A percentile compares a stretch with the other conserved stretches of the same genome.
phyloP scores from a whole-genome alignment of 92 coral and sea anemone genomes.

The Phymanthus crucifer region DNA sequence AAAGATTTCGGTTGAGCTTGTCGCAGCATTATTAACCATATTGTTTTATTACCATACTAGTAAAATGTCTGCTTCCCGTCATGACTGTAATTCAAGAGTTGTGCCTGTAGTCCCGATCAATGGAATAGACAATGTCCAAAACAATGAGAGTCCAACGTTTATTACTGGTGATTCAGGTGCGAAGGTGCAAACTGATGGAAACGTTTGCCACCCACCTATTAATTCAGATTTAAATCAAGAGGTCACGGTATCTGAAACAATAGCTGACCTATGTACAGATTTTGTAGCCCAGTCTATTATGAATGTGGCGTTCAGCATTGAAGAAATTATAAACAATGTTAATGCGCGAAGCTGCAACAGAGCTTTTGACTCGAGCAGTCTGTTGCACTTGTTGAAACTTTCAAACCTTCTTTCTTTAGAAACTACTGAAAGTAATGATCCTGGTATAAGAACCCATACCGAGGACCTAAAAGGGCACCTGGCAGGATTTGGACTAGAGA shows the following conservation, averaged over 20 bases:
- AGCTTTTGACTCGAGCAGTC: constrained; percentile 32
- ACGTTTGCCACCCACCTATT: background rate
- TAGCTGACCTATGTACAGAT: constrained; percentile 44
- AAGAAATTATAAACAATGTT: constrained; percentile 36
- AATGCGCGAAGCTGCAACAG: constrained; percentile 39
- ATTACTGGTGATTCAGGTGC: constrained; percentile 1
- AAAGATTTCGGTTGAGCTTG: constrained; percentile 34
- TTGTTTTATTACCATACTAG: background rate
- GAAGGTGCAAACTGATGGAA: constrained; percentile 7
- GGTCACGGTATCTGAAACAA: constrained; percentile 18
- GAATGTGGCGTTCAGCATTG: constrained; percentile 23
- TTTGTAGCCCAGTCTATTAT: constrained; percentile 38
- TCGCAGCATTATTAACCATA: constrained; percentile 12
- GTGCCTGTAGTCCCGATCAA: constrained; percentile 44
- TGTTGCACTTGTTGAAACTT: constrained; percentile 33
- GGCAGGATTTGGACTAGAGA: constrained; percentile 42
- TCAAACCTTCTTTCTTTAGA: constrained; percentile 23
- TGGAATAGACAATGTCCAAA: constrained; percentile 10
- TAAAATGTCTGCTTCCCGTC: constrained; percentile 11
- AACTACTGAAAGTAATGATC: constrained; percentile 13
- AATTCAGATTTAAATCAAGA: constrained; percentile 1
- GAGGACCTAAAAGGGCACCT: constrained; percentile 36
- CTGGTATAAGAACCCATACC: constrained; percentile 27
- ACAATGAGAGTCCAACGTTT: background rate
- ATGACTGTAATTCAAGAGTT: constrained; percentile 48